Evolutionary conservation across 2,888 invertebrate species (phyloP), one percentile per base, ranked within the genome.

Genomic region (Acronicta alni): DNA sequence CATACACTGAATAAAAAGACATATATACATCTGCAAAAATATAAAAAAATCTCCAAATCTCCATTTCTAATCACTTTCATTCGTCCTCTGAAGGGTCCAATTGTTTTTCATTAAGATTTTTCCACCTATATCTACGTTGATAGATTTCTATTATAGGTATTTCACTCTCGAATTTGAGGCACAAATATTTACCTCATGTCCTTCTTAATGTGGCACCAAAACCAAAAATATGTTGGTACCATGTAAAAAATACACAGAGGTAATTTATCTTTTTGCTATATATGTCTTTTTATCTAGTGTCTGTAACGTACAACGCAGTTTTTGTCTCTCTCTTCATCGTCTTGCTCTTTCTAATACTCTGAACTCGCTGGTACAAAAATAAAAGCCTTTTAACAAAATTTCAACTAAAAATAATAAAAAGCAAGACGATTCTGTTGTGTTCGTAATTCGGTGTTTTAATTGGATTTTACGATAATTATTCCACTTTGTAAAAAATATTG

Each of bases 231-330:
- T 26, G 26, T 26, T 26, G 26, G 23, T 20, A 20, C 20, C 9
- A 26, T 26, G 0, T 26, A 26, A 9, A 26, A 23, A 4, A 5
- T 20, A 20, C 3, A 26, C 10, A 26, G 1, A 26, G 2, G 26
- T 26, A 1, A 26, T 26, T 2, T 10, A 26, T 26, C 3, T 12
- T 30, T 30, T 30, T 35, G 35, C 35, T 57, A 3, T 46, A 42
- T 42, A 69, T 74, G 70, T 74, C 70, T 61, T 83, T 84, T 84
- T 80, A 76, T 80, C 80, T 78, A 74, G 77, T 80, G 79, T 67
- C 62, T 77, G 61, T 77, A 67, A 82, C 74, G 89, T 89, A 89
- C 88, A 89, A 89, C 81, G 89, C 89, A 89, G 89, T 89, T 88
- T 79, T 69, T 72, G 63, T 73, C 69, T 78, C 73, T 78, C 47